These are phyloP conservation scores for Adrianichthys oophorus DNA, from an alignment of 2,797 vertebrate genomes.

Conservation along the genomic window DNA sequence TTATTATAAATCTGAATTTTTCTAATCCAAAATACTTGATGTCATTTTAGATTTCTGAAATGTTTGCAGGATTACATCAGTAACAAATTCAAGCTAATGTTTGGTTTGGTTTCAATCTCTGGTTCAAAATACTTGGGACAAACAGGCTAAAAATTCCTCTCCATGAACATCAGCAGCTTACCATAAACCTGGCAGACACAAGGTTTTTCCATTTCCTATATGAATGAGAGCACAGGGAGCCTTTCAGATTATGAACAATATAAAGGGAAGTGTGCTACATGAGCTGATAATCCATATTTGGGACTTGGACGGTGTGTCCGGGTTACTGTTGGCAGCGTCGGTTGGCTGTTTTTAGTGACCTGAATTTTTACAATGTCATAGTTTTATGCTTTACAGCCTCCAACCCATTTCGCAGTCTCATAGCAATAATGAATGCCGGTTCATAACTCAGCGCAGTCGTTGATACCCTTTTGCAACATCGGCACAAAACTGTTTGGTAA, in stretches of 20 bases:
- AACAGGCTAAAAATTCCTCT: constrained; percentile 35
- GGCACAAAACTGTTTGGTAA: constrained; percentile 50
- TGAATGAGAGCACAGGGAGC: constrained; percentile 60
- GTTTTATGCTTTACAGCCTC: constrained; percentile 73
- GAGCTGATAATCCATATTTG: constrained; percentile 68
- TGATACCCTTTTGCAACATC: constrained; percentile 58
- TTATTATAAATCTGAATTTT: too few relatives aligned
- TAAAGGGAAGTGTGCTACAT: constrained; percentile 68
- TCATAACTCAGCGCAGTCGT: constrained; percentile 64
- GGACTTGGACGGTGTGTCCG: constrained; percentile 44
- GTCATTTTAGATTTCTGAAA: too few relatives aligned
- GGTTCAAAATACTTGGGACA: constrained; percentile 16
- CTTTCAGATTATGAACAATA: constrained; percentile 64
- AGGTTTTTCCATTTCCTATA: constrained; percentile 59
- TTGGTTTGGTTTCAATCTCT: constrained; percentile 6
- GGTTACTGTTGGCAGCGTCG: constrained; percentile 71
- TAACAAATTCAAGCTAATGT: background rate
- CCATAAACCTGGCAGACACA: constrained; percentile 41
- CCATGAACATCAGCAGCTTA: constrained; percentile 41
- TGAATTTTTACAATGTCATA: constrained; percentile 74
- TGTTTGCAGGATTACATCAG: too few relatives aligned
- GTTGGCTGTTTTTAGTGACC: constrained; percentile 70
- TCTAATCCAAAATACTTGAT: too few relatives aligned
- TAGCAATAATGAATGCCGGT: constrained; percentile 69
- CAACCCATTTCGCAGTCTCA: constrained; percentile 62